Conservation (phyloP, 2,113 vertebrate species). For the Erinaceus europaeus region DNA sequence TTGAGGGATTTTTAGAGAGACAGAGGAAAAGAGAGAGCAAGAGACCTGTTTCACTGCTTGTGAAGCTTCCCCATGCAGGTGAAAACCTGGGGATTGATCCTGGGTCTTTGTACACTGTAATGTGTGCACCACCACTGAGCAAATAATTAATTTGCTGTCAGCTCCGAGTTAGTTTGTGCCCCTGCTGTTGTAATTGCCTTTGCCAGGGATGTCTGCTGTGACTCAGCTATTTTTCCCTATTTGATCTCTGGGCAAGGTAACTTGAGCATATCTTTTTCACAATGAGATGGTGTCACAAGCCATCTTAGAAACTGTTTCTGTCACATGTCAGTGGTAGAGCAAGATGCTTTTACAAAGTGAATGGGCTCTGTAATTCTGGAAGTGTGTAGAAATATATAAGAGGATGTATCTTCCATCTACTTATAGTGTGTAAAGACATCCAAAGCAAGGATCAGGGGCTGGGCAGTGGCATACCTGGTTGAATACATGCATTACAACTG, state of each 20-base stretch:
- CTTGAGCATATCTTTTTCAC: background rate
- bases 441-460: constrained; percentile 25
- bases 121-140: too few relatives aligned
- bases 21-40: too few relatives aligned
- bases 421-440: background rate
- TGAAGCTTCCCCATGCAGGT: too few relatives aligned
- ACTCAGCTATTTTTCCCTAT: background rate
- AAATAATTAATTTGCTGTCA: background rate
- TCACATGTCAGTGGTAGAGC: background rate
- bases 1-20: too few relatives aligned
- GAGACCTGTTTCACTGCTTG: too few relatives aligned
- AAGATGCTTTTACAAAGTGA: background rate
- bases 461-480: too few relatives aligned
- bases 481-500: too few relatives aligned
- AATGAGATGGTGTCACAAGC: background rate
- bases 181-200: background rate
- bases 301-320: background rate
- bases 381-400: background rate
- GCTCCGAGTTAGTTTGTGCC: background rate
- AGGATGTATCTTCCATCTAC: background rate
- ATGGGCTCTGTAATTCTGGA: background rate
- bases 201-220: background rate
- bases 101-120: too few relatives aligned
- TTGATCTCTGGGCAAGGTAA: background rate
- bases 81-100: too few relatives aligned